phyloP scores from a whole-genome alignment of 2,113 vertebrate genomes.

The Hiodon alosoides region DNA sequence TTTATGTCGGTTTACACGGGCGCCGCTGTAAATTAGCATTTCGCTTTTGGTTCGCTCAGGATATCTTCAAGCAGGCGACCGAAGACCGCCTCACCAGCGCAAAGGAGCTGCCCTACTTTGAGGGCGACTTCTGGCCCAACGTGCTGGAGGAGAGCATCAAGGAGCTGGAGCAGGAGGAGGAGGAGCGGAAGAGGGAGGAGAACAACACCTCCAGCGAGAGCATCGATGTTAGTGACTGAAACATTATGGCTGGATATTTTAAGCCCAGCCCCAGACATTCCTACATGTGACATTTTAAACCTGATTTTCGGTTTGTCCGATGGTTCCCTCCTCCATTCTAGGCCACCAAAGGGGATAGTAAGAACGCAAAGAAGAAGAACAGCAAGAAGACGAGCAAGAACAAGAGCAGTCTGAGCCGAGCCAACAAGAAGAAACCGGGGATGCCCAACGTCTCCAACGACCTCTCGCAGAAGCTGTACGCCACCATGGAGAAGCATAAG shows the following conservation, averaged over 20 bases:
- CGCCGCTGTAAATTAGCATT: neutral
- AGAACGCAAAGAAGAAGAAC: conserved; percentile 98
- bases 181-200: conserved; percentile 94
- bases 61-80: conserved; percentile 96
- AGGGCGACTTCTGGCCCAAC: conserved; percentile 98
- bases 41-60: conserved; percentile 55
- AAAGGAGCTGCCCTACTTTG: conserved; percentile 95
- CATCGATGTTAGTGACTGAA: conserved; percentile 77
- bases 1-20: neutral
- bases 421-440: conserved; percentile 96
- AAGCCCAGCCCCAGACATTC: neutral
- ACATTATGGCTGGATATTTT: neutral
- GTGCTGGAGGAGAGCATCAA: conserved; percentile 98
- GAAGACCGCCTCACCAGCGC: conserved; percentile 96
- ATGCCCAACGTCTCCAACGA: conserved; percentile 97
- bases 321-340: conserved; percentile 33
- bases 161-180: conserved; percentile 95
- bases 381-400: conserved; percentile 99
- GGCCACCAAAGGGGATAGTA: conserved; percentile 94
- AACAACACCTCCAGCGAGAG: conserved; percentile 95
- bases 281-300: neutral
- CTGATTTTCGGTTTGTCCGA: neutral
- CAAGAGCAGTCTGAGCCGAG: conserved; percentile 92
- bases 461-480: conserved; percentile 93
- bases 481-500: conserved; percentile 98